phyloP scores from a whole-genome alignment of 2,113 vertebrate genomes.

The Catharus minimus region DNA sequence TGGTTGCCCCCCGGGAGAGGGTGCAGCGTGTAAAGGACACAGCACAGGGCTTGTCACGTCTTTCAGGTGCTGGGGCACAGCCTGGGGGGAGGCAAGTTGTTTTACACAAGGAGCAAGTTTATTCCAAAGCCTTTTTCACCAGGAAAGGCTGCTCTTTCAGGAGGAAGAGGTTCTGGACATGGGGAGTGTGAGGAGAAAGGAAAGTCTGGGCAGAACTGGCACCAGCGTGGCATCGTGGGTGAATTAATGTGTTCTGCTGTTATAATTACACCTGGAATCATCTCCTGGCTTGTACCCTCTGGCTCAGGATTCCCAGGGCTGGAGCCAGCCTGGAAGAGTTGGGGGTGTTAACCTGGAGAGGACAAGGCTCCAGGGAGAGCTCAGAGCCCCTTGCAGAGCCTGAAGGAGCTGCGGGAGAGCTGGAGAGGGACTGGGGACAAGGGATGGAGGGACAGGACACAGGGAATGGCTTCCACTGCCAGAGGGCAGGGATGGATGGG shows the following conservation, averaged over 20 bases:
- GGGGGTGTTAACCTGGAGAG: background rate
- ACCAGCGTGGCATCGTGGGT: accelerated
- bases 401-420: background rate
- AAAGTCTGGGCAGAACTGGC: background rate
- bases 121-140: background rate
- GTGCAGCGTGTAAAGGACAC: background rate
- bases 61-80: background rate
- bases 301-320: background rate
- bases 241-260: background rate
- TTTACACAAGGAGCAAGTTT: background rate
- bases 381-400: background rate
- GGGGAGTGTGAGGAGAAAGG: background rate
- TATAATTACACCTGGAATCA: background rate
- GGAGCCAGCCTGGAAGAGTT: background rate
- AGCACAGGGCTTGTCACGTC: background rate
- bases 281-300: background rate
- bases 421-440: background rate
- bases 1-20: background rate
- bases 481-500: accelerated
- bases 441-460: background rate
- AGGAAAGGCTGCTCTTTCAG: background rate
- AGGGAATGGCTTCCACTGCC: background rate
- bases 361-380: accelerated
- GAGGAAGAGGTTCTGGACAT: background rate
- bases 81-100: background rate